Evolutionary conservation across 1,140 invertebrate species (phyloP).

Genomic region (Tetramorium alpestre): DNA sequence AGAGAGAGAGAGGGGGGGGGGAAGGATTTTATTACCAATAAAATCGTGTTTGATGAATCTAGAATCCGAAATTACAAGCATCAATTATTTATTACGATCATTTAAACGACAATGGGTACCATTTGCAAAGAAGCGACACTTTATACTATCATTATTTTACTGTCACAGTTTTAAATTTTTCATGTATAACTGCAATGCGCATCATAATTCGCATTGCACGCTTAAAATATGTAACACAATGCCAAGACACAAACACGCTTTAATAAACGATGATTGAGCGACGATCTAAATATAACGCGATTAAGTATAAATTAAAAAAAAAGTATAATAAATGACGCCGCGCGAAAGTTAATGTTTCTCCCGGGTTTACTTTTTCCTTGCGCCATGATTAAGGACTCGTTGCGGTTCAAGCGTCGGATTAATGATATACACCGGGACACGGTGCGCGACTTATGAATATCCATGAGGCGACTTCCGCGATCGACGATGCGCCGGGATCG

Average conservation of each 20-base stretch:
- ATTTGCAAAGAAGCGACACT: not conserved
- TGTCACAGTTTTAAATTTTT: not conserved
- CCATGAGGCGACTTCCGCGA: constrained; percentile 35
- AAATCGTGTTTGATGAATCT: not conserved
- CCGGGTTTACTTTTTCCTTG: constrained; percentile 2
- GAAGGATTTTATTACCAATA: not conserved
- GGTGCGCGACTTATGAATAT: constrained; percentile 39
- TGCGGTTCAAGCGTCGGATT: constrained; percentile 33
- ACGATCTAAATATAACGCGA: not conserved
- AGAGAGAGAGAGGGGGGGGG: not conserved
- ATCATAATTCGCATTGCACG: not conserved
- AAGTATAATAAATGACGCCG: constrained; percentile 7
- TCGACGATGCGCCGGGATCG: constrained; percentile 46
- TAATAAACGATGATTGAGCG: constrained; percentile 10
- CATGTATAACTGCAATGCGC: not conserved
- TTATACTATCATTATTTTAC: not conserved
- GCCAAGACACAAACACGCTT: not conserved
- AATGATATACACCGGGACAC: constrained; percentile 5
- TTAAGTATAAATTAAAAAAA: constrained; percentile 1
- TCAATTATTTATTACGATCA: not conserved
- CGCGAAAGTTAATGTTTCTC: not conserved
- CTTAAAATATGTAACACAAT: not conserved
- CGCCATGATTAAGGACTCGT: constrained; percentile 23
- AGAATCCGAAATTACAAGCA: not conserved
- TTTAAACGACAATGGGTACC: not conserved